Percentiles rank a stretch among this genome's conserved stretches.
phyloP scores from a whole-genome alignment of 2,113 vertebrate species.

The Xerus inauris region DNA sequence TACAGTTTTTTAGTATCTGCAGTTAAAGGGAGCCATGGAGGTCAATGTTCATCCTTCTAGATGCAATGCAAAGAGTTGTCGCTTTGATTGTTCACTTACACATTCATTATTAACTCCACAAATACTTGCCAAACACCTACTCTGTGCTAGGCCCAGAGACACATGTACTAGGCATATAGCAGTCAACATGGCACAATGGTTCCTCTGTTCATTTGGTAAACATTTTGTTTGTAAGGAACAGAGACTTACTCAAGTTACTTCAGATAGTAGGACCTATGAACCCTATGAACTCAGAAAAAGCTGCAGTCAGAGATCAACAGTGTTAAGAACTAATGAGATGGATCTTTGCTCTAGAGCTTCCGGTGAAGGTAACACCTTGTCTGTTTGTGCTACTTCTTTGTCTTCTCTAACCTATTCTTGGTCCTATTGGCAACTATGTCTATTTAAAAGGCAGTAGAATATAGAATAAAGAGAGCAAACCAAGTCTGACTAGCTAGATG shows the following conservation, averaged over 20 bases:
- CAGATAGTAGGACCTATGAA: neutral
- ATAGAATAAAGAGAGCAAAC: neutral
- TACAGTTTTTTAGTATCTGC: neutral
- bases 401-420: neutral
- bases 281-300: neutral
- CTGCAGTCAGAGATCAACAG: neutral
- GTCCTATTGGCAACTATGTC: neutral
- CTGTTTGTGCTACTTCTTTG: neutral
- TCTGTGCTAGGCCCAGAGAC: neutral
- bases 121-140: neutral
- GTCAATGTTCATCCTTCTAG: neutral
- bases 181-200: neutral
- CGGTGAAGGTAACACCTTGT: neutral
- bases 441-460: neutral
- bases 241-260: neutral
- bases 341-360: neutral
- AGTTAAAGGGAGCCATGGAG: neutral
- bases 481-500: neutral
- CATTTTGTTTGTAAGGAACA: neutral
- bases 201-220: neutral
- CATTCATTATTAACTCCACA: neutral
- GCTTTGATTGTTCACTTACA: neutral
- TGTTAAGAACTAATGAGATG: neutral
- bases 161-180: neutral
- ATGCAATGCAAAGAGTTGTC: neutral